A percentile compares a stretch with the other conserved stretches of the same genome.
These are phyloP conservation scores for Hemicrepidius hirtus DNA, from an alignment of 2,888 invertebrate species.

Conservation along the genomic window DNA sequence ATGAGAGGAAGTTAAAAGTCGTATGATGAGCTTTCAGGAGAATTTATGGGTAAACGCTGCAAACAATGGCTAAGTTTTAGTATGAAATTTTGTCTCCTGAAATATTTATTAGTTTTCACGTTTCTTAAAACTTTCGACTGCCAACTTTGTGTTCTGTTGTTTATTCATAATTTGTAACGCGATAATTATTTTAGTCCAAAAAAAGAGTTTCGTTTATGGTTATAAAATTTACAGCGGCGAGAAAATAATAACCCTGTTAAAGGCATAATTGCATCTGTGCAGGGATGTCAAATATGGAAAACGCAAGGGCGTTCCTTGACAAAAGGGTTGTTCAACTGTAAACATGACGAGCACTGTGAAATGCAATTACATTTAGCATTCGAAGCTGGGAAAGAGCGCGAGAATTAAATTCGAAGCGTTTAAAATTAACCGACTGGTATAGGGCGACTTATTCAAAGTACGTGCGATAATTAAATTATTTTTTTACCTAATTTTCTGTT, in stretches of 20 bases:
- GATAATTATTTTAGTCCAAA: background rate
- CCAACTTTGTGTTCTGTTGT: constrained; percentile 23
- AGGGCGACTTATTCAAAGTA: constrained; percentile 33
- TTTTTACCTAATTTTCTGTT: background rate
- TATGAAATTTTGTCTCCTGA: constrained; percentile 28
- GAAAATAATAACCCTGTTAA: constrained; percentile 6
- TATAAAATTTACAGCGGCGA: background rate
- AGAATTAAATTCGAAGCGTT: constrained; percentile 45
- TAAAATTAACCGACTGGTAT: constrained; percentile 44
- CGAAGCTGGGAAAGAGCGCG: constrained; percentile 41
- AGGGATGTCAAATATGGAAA: constrained; percentile 42
- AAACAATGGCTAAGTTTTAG: constrained; percentile 21
- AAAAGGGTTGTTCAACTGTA: constrained; percentile 48
- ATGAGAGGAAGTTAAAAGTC: constrained; percentile 41
- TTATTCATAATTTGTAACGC: constrained; percentile 4
- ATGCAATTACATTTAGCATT: constrained; percentile 49
- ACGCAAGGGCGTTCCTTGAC: constrained; percentile 37
- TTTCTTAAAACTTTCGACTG: constrained; percentile 1
- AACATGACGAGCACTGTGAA: constrained; percentile 48
- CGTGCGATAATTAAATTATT: constrained; percentile 20
- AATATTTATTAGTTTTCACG: constrained; percentile 32
- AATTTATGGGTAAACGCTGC: constrained; percentile 43
- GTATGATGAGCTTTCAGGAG: constrained; percentile 30
- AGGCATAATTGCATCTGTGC: constrained; percentile 31
- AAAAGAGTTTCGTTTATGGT: background rate